Base-by-base conservation (phyloP, 2,113 vertebrate genomes). In the Gobius niger region DNA sequence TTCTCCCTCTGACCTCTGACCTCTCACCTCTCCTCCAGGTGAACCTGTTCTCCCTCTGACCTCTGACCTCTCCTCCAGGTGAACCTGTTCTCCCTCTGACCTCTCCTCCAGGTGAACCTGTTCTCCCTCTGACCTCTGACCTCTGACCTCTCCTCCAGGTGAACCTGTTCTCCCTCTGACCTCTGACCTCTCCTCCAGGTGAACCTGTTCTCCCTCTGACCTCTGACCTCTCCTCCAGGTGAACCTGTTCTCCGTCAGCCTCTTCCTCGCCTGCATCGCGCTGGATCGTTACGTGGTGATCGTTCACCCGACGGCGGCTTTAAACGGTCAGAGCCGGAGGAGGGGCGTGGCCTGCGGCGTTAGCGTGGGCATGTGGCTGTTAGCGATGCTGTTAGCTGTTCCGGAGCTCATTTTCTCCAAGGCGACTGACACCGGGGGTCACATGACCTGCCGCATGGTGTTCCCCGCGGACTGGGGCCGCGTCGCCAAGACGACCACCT, bases 181-280 rank as follows among this genome's bases (percentile, higher is more conserved):
- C n/a, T n/a, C n/a, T n/a, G n/a, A n/a, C n/a, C n/a, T n/a, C n/a
- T n/a, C n/a, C n/a, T n/a, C n/a, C n/a, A n/a, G n/a, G n/a, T n/a
- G n/a, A n/a, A n/a, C n/a, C n/a, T n/a, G n/a, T n/a, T n/a, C n/a
- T n/a, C n/a, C n/a, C n/a, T n/a, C n/a, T n/a, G n/a, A n/a, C n/a
- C n/a, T n/a, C n/a, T n/a, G n/a, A n/a, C n/a, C 10, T 34, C 19
- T 54, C 16, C 19, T 6, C 9, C n/a, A 34, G 54, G 90, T 95
- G 72, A 96, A 96, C 81, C 94, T 96, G 75, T 98, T 95, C 34
- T 90, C 95, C 87, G 93, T 94, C 51, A 91, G 91, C 86, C 73
- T 98, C 12, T 90, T 98, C 44, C 92, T 98, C 19, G 94, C 91
- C 57, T 95, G 94, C 83, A 94, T 97, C 87, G 96, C 96, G 5